phyloP scores from a whole-genome alignment of 2,113 vertebrate species.

The Thomomys bottae region DNA sequence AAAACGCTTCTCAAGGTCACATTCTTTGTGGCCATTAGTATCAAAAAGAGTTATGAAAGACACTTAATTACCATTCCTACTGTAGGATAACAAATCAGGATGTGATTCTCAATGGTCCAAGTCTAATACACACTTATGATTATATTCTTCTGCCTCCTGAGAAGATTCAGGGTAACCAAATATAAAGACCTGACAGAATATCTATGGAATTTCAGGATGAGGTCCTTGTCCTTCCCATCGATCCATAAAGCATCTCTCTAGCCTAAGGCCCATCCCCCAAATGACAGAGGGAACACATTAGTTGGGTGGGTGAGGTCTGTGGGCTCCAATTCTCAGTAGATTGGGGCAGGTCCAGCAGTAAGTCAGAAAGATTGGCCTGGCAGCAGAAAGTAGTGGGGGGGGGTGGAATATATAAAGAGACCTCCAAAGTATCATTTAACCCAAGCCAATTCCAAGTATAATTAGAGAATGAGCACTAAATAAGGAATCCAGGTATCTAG shows the following conservation, averaged over 20 bases:
- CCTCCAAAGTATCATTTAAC: background rate
- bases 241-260: background rate
- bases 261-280: background rate
- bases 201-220: background rate
- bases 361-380: background rate
- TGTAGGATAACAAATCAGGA: slow-evolving; percentile 22
- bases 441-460: background rate
- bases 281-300: background rate
- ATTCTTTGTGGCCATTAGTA: slow-evolving; percentile 51
- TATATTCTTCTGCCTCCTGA: background rate
- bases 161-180: background rate
- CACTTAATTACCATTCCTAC: slow-evolving; percentile 21
- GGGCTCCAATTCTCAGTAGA: background rate
- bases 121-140: background rate
- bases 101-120: background rate
- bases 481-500: too few relatives aligned
- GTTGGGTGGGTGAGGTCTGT: background rate
- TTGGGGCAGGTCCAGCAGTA: too few relatives aligned
- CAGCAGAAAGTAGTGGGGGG: background rate
- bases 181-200: background rate
- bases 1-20: slow-evolving; percentile 47
- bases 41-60: slow-evolving; percentile 40
- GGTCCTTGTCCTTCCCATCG: background rate
- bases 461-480: background rate
- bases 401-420: background rate